Base-by-base conservation (phyloP, 2,888 invertebrate genomes). In the Furcula furcula region DNA sequence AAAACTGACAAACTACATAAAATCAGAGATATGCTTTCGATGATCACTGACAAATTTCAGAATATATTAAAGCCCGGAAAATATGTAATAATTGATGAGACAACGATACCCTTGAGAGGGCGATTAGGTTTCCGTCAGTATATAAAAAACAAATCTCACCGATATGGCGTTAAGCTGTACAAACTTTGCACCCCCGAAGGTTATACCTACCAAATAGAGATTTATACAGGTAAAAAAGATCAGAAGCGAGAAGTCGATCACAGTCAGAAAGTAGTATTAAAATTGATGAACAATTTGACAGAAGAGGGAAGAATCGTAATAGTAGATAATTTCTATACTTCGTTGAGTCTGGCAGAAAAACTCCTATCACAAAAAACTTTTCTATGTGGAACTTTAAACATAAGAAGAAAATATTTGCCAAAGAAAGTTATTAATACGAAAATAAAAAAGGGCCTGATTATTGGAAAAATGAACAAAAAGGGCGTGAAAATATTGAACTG, bases 151-250 rank as follows among this genome's bases (percentile, higher is more conserved):
- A 71, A 67, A 40, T 5, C 35, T 10, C 30, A 31, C 15, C 54
- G 54, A 30, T 72, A 66, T 31, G 69, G 70, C 0, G 39, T 69
- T 11, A 65, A 72, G 46, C 12, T 73, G 16, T 67, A 68, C 33
- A 61, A 68, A 41, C 28, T 63, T n/a, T 68, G 68, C 34, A 47
- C 54, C 22, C 40, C 44, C 6, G 51, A 52, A 20, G 65, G 61
- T 3, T 65, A 55, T 29, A 61, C 53, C 7, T 56, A 25, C 19
- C 30, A 34, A 10, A 30, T 41, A 13, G 43, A 39, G 13, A 34
- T 66, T 31, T 64, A 65, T 40, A 34, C 47, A 4, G 57, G 55
- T 20, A 57, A 51, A 29, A 39, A 29, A 13, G 42, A 34, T 14
- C 28, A 34, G 28, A 10, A 21, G 7, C 7, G 13, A 12, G 30